phyloP scores from a whole-genome alignment of 2,797 vertebrate species.

The Tapirus indicus region DNA sequence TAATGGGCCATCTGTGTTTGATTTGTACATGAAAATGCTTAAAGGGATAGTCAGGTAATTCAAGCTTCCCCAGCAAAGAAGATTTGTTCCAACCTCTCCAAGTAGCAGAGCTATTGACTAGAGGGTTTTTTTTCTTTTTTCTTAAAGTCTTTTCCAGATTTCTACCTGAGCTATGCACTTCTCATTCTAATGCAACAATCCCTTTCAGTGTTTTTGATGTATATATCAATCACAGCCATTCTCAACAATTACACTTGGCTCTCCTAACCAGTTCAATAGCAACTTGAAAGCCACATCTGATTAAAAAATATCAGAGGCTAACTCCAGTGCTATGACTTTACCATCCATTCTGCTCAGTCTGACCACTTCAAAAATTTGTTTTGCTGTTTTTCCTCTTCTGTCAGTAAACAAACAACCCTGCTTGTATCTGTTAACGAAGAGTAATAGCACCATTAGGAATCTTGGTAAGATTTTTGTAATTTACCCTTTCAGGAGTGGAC shows the following conservation, averaged over 20 bases:
- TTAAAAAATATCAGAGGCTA: neutral
- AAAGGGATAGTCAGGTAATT: constrained; percentile 89
- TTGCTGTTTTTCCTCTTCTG: neutral
- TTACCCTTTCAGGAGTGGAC: neutral
- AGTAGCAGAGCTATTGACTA: constrained; percentile 37
- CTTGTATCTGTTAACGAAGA: neutral
- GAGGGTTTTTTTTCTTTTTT: neutral
- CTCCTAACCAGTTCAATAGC: neutral
- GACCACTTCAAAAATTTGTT: neutral
- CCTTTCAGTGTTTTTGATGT: neutral
- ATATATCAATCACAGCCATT: neutral
- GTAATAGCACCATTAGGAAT: neutral
- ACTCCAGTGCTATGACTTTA: neutral
- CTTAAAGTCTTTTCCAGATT: constrained; percentile 21
- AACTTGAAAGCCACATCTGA: neutral
- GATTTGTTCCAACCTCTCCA: constrained; percentile 80
- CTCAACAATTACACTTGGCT: neutral
- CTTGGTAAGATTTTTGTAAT: neutral
- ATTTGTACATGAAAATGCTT: constrained; percentile 88
- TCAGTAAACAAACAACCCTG: neutral
- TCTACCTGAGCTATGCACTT: neutral
- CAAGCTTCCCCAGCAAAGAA: constrained; percentile 82
- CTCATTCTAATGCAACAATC: neutral
- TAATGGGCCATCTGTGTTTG: constrained; percentile 90
- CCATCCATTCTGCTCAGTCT: neutral